These are phyloP conservation scores for Punctoribates punctum DNA, from an alignment of 2,888 invertebrate genomes.

Conservation along the genomic window DNA sequence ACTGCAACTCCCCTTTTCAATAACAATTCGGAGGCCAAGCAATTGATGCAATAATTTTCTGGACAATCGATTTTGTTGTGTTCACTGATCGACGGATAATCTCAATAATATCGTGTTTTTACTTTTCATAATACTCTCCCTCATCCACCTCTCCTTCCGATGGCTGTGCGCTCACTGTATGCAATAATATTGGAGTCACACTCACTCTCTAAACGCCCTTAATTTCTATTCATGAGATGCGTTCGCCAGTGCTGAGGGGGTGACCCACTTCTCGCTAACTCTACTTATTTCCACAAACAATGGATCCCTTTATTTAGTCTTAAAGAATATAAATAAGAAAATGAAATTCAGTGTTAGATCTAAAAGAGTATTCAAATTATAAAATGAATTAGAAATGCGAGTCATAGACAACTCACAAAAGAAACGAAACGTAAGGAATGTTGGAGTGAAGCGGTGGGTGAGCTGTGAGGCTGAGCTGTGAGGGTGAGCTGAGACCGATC, in stretches of 20 bases:
- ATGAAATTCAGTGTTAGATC: too few species aligned
- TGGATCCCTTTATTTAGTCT: too few species aligned
- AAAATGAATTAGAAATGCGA: too few species aligned
- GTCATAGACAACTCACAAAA: too few species aligned
- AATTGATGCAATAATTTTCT: slow-evolving; percentile 32
- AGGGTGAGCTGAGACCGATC: background rate
- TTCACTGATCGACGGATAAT: slow-evolving; percentile 21
- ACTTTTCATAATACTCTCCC: background rate
- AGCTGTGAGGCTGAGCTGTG: too few species aligned
- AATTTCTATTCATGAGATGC: slow-evolving; percentile 28
- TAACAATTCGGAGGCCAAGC: background rate
- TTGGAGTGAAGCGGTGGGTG: too few species aligned
- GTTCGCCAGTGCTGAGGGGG: background rate
- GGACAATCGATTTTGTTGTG: slow-evolving; percentile 26
- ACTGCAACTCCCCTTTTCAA: background rate
- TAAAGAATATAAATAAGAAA: too few species aligned
- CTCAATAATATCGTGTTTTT: slow-evolving; percentile 14
- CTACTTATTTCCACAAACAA: too few species aligned
- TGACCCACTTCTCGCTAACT: too few species aligned
- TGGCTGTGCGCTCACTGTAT: background rate
- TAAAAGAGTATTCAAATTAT: too few species aligned
- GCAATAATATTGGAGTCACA: too few species aligned
- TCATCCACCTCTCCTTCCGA: background rate
- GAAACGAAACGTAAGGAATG: too few species aligned
- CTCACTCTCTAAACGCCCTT: slow-evolving; percentile 16